Evolutionary conservation across 2,113 vertebrate species (phyloP), one percentile per base, ranked within the genome.

Genomic region (Benitochromis conjunctus): DNA sequence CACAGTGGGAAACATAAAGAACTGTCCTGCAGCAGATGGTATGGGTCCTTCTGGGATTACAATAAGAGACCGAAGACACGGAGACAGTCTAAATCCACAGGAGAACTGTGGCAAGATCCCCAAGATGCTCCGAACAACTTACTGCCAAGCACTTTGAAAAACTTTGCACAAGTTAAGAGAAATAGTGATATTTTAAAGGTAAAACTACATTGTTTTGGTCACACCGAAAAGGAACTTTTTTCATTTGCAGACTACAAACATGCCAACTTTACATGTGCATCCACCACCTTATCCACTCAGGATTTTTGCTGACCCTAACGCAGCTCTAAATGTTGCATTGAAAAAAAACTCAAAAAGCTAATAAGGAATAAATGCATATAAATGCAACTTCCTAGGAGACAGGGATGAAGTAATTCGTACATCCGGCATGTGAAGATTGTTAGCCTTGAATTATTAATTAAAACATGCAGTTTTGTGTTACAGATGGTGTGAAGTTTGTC

Each of bases 341-440:
- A 87, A 89, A 84, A 88, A 83, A 89, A 87, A 87, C 83, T 11
- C 31, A 36, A 7, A 38, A 21, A 11, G 7, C 69, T 88, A 88
- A 91, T 91, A 84, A 93, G 86, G 85, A 93, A 87, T 88, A 88
- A 85, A 93, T 92, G 71, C 80, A 88, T 85, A 87, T 80, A 83
- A 91, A 91, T 90, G 85, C 79, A 90, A 89, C 89, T 92, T 83
- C 10, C 26, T 69, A 43, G 66, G 60, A 80, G 62, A 85, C 31
- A 51, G 41, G 31, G 9, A 11, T 78, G 78, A 64, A 79, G 66
- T 86, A 71, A 89, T 94, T 43, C 36, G 81, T 77, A 82, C 58
- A 90, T 58, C 82, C 56, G 77, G 69, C 62, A 81, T 80, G 82
- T 86, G 82, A 86, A 69, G 86, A 87, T 82, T 83, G 29, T 43